These are phyloP conservation scores for Xestia c-nigrum DNA, from an alignment of 2,888 invertebrate species.

Conservation along the genomic window DNA sequence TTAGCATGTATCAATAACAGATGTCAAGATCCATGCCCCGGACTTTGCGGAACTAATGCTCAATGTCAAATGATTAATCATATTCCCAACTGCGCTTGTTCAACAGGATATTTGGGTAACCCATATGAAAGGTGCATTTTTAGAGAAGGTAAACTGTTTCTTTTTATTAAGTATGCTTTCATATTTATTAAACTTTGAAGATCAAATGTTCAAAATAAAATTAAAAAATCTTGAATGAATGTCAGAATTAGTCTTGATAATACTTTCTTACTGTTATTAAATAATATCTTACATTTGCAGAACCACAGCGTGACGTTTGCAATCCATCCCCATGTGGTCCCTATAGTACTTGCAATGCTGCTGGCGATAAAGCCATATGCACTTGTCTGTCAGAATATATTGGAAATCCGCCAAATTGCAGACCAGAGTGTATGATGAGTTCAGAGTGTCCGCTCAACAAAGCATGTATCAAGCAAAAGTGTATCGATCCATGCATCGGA, in stretches of 20 bases:
- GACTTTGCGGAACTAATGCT: conserved; percentile 94
- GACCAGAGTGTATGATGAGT: conserved; percentile 95
- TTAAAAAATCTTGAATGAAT: background rate
- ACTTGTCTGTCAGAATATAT: conserved; percentile 92
- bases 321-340: conserved; percentile 95
- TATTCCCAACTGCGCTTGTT: conserved; percentile 94
- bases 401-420: conserved; percentile 94
- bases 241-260: background rate
- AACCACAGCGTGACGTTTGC: conserved; percentile 91
- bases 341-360: conserved; percentile 93
- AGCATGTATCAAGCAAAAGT: conserved; percentile 94
- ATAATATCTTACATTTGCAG: conserved; percentile 69
- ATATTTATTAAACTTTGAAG: background rate
- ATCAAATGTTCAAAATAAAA: background rate
- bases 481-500: conserved; percentile 95
- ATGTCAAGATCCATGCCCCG: conserved; percentile 94
- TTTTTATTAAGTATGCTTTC: background rate
- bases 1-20: conserved; percentile 92
- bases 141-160: conserved; percentile 78
- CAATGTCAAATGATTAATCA: conserved; percentile 94
- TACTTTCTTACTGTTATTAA: conserved; percentile 4
- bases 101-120: conserved; percentile 92
- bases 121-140: conserved; percentile 90
- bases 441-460: conserved; percentile 94
- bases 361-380: conserved; percentile 92